These are phyloP conservation scores for Chironomus tepperi DNA, from an alignment of 1,140 invertebrate genomes.

Conservation along the genomic window DNA sequence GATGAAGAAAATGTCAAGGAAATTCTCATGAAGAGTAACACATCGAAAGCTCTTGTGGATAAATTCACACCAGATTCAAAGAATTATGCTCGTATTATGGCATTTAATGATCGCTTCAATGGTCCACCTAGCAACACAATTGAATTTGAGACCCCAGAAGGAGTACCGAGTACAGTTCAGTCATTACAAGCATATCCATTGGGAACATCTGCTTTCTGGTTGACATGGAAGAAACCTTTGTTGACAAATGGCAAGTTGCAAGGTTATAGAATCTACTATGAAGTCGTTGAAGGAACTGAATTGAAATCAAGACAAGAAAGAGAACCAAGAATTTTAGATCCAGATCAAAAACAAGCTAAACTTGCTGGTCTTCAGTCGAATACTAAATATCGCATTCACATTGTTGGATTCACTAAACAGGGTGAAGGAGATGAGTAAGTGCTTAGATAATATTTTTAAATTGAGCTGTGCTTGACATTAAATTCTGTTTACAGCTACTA, in stretches of 20 bases:
- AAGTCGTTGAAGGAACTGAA: conserved; percentile 63
- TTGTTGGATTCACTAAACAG: conserved; percentile 69
- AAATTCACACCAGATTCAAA: conserved; percentile 83
- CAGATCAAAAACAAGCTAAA: conserved; percentile 68
- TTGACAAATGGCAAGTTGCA: conserved; percentile 88
- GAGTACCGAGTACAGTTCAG: conserved; percentile 81
- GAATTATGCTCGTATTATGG: conserved; percentile 83
- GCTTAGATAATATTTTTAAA: conserved; percentile 20
- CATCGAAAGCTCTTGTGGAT: conserved; percentile 61
- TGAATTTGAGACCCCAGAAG: conserved; percentile 83
- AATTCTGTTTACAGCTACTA: conserved; percentile 49
- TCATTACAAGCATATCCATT: conserved; percentile 71
- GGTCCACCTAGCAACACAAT: conserved; percentile 81
- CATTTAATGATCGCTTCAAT: conserved; percentile 83
- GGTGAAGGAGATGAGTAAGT: conserved; percentile 71
- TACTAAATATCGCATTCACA: conserved; percentile 82
- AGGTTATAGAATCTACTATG: conserved; percentile 88
- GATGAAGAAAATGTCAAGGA: conserved; percentile 67
- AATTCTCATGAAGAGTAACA: conserved; percentile 66
- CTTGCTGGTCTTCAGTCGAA: conserved; percentile 72
- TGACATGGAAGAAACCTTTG: conserved; percentile 87
- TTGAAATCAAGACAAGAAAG: conserved; percentile 60
- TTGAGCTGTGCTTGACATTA: background rate
- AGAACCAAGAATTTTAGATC: conserved; percentile 65
- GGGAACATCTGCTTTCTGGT: conserved; percentile 77